A percentile compares a stretch with the other conserved stretches of the same genome.
Conservation (phyloP, 1,140 invertebrate genomes). For the Bombus sylvicola region DNA sequence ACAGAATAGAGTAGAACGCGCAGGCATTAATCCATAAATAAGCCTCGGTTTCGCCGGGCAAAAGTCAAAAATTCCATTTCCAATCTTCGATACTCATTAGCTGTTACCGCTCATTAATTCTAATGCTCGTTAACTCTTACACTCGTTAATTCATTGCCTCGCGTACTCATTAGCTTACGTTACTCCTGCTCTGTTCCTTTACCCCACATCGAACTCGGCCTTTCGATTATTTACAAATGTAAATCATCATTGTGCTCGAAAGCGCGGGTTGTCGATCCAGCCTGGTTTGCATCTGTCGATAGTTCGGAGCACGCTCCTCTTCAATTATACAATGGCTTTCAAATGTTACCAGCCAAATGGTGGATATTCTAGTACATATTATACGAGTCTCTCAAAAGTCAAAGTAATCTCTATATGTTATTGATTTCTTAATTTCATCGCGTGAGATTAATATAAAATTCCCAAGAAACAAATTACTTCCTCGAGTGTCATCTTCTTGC, state of each 20-base stretch:
- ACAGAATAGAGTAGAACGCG: background rate
- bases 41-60: background rate
- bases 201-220: background rate
- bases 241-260: background rate
- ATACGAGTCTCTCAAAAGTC: background rate
- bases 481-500: no score
- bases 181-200: background rate
- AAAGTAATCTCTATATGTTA: background rate
- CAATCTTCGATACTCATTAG: slow-evolving; percentile 45
- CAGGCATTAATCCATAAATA: slow-evolving; percentile 17
- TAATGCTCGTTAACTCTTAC: slow-evolving; percentile 16
- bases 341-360: background rate
- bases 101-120: slow-evolving; percentile 26
- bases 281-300: background rate
- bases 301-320: background rate
- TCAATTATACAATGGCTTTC: background rate
- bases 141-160: slow-evolving; percentile 23
- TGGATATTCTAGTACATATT: background rate
- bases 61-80: slow-evolving; percentile 37
- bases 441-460: background rate
- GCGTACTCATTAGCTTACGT: slow-evolving; percentile 16
- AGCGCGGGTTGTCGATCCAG: background rate
- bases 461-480: no score
- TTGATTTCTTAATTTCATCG: background rate
- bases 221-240: slow-evolving; percentile 3